phyloP scores from a whole-genome alignment of 2,888 invertebrate species.

The Cremastobaeus sp. region DNA sequence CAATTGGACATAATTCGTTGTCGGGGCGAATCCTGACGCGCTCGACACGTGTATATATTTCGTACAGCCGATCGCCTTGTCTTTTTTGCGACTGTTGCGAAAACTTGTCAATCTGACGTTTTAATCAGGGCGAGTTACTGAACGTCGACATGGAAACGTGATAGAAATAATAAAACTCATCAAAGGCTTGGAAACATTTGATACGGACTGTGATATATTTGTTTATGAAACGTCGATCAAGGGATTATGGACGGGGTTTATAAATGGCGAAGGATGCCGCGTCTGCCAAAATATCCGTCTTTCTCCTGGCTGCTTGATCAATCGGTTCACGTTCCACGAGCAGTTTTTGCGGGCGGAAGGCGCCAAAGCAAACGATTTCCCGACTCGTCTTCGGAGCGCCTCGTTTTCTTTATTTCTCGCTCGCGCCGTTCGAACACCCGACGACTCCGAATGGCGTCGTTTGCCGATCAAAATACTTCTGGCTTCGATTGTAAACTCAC shows the following conservation, averaged over 20 bases:
- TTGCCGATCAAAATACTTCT: conserved; percentile 45
- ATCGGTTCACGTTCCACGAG: conserved; percentile 58
- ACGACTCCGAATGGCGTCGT: conserved; percentile 58
- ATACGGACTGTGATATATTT: conserved; percentile 31
- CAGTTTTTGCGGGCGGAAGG: conserved; percentile 62
- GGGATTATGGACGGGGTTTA: conserved; percentile 30
- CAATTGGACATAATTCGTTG: neutral
- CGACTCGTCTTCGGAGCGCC: conserved; percentile 45
- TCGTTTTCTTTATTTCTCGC: conserved; percentile 53
- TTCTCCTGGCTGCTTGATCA: conserved; percentile 36
- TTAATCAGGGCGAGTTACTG: too few relatives aligned
- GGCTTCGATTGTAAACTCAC: conserved; percentile 41
- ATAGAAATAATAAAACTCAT: neutral
- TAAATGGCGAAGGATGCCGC: conserved; percentile 24
- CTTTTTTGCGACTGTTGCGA: too few relatives aligned
- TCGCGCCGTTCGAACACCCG: conserved; percentile 40
- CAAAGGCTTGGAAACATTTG: conserved; percentile 17
- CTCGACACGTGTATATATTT: too few relatives aligned
- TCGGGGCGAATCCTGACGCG: too few relatives aligned
- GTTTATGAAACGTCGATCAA: conserved; percentile 35
- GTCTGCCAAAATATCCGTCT: conserved; percentile 42
- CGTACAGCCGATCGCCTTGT: too few relatives aligned
- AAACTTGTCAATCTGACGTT: too few relatives aligned
- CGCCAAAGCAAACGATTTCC: conserved; percentile 58
- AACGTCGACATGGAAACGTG: too few relatives aligned